phyloP scores from a whole-genome alignment of 2,113 vertebrate species.

The Phylloscopus whistleri region DNA sequence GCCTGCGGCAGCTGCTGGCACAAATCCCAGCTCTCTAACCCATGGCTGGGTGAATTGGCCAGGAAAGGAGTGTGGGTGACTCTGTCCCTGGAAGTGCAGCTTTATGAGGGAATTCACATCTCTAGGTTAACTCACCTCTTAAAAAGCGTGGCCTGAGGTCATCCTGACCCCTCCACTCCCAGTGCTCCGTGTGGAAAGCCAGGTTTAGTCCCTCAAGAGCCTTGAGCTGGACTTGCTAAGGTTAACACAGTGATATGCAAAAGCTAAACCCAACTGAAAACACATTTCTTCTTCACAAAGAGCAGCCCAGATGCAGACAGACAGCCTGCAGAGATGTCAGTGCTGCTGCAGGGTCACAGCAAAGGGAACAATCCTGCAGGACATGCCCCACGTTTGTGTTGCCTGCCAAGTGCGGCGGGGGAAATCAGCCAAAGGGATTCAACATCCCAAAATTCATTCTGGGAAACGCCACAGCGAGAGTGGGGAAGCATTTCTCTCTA shows the following conservation, averaged over 20 bases:
- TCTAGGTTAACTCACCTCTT: neutral
- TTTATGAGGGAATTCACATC: neutral
- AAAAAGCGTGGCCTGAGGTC: neutral
- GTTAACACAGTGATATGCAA: accelerated
- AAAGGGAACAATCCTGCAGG: neutral
- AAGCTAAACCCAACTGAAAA: neutral
- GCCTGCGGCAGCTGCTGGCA: neutral
- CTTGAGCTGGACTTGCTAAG: neutral
- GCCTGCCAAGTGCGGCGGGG: neutral
- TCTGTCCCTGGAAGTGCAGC: neutral
- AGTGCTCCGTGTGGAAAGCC: neutral
- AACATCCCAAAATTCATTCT: neutral
- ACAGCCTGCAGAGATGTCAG: neutral
- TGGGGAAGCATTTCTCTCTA: accelerated
- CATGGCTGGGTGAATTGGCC: neutral
- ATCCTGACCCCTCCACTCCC: neutral
- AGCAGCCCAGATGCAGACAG: neutral
- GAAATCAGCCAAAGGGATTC: neutral
- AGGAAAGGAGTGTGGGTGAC: accelerated
- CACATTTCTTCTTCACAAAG: neutral
- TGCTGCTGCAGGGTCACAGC: neutral
- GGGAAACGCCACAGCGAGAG: neutral
- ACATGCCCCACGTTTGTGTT: accelerated
- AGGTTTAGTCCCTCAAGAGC: neutral
- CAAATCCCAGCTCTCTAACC: neutral